These are phyloP conservation scores for Drosophila stalkeri DNA, from an alignment of 2,888 invertebrate genomes.

Conservation along the genomic window DNA sequence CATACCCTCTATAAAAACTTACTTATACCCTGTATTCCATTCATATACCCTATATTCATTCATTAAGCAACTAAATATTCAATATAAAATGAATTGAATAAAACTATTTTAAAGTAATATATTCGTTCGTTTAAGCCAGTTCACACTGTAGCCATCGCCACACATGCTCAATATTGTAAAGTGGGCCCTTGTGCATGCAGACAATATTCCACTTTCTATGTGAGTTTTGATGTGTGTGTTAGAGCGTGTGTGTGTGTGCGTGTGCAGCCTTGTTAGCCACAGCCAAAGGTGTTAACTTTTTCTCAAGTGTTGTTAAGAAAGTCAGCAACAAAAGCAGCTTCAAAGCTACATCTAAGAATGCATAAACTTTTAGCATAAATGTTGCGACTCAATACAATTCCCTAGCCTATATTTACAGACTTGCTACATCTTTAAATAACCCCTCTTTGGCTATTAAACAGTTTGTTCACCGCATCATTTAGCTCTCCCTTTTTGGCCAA, in stretches of 20 bases:
- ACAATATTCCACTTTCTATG: slow-evolving; percentile 22
- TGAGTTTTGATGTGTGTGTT: slow-evolving; percentile 7
- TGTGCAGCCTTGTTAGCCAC: slow-evolving; percentile 53
- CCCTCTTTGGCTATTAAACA: not conserved
- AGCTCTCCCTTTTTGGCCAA: slow-evolving; percentile 14
- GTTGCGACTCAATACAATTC: slow-evolving; percentile 19
- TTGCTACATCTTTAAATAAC: not conserved
- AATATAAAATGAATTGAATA: too few species aligned
- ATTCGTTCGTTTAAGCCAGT: not conserved
- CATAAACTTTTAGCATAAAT: slow-evolving; percentile 39
- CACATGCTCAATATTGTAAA: slow-evolving; percentile 39
- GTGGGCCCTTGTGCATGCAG: slow-evolving; percentile 62
- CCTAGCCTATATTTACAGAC: not conserved
- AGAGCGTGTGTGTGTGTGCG: slow-evolving; percentile 5
- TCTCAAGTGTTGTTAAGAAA: slow-evolving; percentile 40
- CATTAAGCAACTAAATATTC: too few species aligned
- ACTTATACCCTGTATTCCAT: too few species aligned
- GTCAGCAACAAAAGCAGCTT: slow-evolving; percentile 9
- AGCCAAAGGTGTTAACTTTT: slow-evolving; percentile 58
- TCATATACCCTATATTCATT: too few species aligned
- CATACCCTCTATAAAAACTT: too few species aligned
- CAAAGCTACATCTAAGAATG: slow-evolving; percentile 21
- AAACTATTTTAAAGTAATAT: too few species aligned
- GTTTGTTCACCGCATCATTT: not conserved
- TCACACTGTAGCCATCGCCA: slow-evolving; percentile 9